Conservation (phyloP, 2,797 vertebrate genomes). For the Odontamblyopus rebecca region DNA sequence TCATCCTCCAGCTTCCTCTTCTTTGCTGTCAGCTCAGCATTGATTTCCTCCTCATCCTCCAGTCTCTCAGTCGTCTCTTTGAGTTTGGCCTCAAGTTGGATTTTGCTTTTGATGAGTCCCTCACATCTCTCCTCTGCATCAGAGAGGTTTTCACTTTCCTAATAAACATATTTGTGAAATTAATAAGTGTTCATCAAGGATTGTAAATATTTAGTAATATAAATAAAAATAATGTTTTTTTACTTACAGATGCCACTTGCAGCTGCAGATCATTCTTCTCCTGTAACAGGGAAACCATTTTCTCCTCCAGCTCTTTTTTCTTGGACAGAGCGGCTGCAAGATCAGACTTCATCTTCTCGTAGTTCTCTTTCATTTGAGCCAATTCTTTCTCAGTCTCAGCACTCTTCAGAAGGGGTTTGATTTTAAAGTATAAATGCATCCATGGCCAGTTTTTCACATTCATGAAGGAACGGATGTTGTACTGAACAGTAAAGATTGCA, state of each 20-base stretch:
- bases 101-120: conserved; percentile 74
- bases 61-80: conserved; percentile 85
- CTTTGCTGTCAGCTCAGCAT: conserved; percentile 9
- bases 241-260: conserved; percentile 85
- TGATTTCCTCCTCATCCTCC: conserved; percentile 76
- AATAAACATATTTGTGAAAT: background rate
- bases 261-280: conserved; percentile 90
- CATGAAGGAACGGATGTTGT: conserved; percentile 87
- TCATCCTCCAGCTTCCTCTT: conserved; percentile 10
- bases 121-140: conserved; percentile 77
- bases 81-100: conserved; percentile 86
- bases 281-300: conserved; percentile 85
- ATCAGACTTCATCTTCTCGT: conserved; percentile 78
- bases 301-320: conserved; percentile 79
- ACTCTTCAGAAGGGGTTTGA: conserved; percentile 70
- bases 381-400: conserved; percentile 86
- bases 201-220: background rate
- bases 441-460: conserved; percentile 91
- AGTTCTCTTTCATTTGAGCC: conserved; percentile 85
- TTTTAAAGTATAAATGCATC: conserved; percentile 90
- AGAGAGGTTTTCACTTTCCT: conserved; percentile 76
- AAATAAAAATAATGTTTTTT: background rate
- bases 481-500: conserved; percentile 82
- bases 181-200: background rate
- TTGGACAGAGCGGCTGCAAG: conserved; percentile 83